Conservation (phyloP, 2,888 invertebrate genomes). For the Gasteruption jaculator region DNA sequence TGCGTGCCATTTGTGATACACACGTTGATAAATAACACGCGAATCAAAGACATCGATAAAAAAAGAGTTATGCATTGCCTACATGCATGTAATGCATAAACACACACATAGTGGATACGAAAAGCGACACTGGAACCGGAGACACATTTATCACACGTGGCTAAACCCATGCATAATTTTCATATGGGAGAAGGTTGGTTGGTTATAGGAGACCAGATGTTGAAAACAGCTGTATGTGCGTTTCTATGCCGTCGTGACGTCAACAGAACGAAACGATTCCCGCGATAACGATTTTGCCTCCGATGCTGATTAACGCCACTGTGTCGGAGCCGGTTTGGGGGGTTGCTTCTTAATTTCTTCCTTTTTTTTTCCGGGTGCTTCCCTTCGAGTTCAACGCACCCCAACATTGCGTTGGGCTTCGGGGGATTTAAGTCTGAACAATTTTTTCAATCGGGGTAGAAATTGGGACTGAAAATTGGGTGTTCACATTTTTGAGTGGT, state of each 20-base stretch:
- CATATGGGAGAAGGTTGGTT: constrained; percentile 22
- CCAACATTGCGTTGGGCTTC: neutral
- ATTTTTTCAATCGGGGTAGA: too few relatives aligned
- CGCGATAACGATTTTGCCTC: constrained; percentile 17
- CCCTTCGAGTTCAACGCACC: constrained; percentile 19
- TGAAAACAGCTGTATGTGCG: constrained; percentile 28
- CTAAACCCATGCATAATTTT: constrained; percentile 28
- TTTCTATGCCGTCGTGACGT: constrained; percentile 24
- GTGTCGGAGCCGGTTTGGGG: too few relatives aligned
- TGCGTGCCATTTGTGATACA: neutral
- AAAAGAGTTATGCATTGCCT: constrained; percentile 8
- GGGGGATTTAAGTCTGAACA: too few relatives aligned
- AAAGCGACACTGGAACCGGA: constrained; percentile 19
- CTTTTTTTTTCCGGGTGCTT: constrained; percentile 17
- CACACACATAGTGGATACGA: constrained; percentile 19
- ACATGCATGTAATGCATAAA: too few relatives aligned
- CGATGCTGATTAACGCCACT: too few relatives aligned
- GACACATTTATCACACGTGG: constrained; percentile 30
- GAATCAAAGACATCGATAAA: constrained; percentile 3
- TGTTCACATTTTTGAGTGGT: too few relatives aligned
- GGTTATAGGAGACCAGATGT: constrained; percentile 27
- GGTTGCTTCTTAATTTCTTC: constrained; percentile 24
- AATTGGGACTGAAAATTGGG: too few relatives aligned
- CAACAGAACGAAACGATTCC: constrained; percentile 25
- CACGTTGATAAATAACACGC: neutral